phyloP scores from a whole-genome alignment of 2,113 vertebrate genomes.

The Eleginops maclovinus region DNA sequence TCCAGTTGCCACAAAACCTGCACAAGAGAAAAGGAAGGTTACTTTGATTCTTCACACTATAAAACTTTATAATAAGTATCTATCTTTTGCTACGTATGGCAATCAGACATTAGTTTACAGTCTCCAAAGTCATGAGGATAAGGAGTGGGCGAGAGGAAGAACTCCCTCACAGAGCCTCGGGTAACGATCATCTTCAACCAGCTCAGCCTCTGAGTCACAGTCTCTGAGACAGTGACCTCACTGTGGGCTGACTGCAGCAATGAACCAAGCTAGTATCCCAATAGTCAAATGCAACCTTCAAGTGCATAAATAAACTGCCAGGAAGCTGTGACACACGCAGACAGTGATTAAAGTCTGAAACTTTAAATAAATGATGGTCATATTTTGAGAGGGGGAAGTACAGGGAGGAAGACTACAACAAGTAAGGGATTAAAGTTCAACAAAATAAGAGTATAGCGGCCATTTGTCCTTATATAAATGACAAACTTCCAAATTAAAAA shows the following conservation, averaged over 20 bases:
- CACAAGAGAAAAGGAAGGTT: background rate
- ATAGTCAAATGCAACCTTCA: slow-evolving; percentile 51
- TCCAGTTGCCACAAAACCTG: slow-evolving; percentile 98
- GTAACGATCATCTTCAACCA: slow-evolving; percentile 53
- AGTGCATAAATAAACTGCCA: slow-evolving; percentile 12
- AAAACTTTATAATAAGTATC: background rate
- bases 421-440: too few species aligned
- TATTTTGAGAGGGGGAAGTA: slow-evolving; percentile 7
- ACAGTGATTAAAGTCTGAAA: slow-evolving; percentile 53
- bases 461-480: too few species aligned
- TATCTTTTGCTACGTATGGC: background rate
- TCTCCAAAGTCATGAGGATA: slow-evolving; percentile 40
- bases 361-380: slow-evolving; percentile 27
- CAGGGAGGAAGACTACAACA: background rate
- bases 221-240: slow-evolving; percentile 44
- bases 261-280: slow-evolving; percentile 25
- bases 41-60: background rate
- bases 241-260: slow-evolving; percentile 23
- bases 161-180: slow-evolving; percentile 33
- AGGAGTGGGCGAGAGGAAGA: slow-evolving; percentile 22
- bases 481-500: too few species aligned
- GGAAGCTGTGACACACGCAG: slow-evolving; percentile 38
- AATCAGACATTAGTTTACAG: slow-evolving; percentile 10
- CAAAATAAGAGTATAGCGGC: too few species aligned
- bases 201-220: slow-evolving; percentile 71